phyloP scores from a whole-genome alignment of 2,797 vertebrate genomes.

The Petrocephalus schoutedeni region DNA sequence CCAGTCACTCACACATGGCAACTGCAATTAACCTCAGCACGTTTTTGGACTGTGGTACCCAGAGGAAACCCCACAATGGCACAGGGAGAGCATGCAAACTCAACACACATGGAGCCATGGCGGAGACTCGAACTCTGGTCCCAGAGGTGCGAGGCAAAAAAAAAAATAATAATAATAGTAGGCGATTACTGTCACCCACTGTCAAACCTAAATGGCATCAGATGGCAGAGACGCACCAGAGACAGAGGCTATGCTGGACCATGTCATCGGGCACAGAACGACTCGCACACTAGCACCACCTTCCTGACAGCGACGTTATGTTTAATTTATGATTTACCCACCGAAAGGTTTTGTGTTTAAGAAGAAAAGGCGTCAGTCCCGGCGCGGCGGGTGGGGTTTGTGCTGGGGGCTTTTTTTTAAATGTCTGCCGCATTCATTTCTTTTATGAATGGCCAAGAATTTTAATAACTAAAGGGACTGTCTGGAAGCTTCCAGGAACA shows the following conservation, averaged over 20 bases:
- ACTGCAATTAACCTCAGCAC: too few relatives aligned
- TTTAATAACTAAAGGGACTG: slow-evolving; percentile 22
- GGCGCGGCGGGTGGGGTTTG: neutral
- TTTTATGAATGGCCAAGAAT: slow-evolving; percentile 25
- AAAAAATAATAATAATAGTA: neutral
- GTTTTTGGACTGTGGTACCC: too few relatives aligned
- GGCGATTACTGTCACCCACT: neutral
- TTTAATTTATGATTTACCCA: slow-evolving; percentile 26
- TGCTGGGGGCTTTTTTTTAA: neutral
- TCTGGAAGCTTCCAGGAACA: neutral
- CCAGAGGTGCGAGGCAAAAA: too few relatives aligned
- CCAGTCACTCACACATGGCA: too few relatives aligned
- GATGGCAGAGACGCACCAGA: neutral
- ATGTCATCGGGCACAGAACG: neutral
- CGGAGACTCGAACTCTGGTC: too few relatives aligned
- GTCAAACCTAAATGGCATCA: neutral
- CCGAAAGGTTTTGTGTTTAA: slow-evolving; percentile 17
- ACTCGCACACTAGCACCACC: neutral
- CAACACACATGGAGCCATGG: too few relatives aligned
- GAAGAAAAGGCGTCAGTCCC: slow-evolving; percentile 18
- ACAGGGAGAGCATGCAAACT: too few relatives aligned
- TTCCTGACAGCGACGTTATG: neutral
- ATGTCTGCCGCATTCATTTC: slow-evolving; percentile 11
- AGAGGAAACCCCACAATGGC: too few relatives aligned
- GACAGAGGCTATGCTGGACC: neutral